Evolutionary conservation across 30 jellyfish, hydroid and myxozoan genomes (phyloP).

Genomic region (Turritopsis dohrnii): DNA sequence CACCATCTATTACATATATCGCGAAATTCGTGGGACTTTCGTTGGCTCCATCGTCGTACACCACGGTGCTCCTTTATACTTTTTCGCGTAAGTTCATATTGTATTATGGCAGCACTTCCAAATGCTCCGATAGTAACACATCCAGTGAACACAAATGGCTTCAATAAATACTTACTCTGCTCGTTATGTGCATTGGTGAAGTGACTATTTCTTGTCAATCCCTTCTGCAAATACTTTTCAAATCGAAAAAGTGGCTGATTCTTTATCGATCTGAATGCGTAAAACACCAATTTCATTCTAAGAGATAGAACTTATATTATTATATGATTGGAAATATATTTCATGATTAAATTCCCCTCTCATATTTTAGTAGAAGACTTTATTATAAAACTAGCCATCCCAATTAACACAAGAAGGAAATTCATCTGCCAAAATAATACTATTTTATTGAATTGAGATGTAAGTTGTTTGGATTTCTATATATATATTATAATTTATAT

Average conservation of each 20-base stretch:
- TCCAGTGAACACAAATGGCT: conserved; percentile 28
- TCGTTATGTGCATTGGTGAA: neutral
- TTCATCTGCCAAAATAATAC: too few species aligned
- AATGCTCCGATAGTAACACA: conserved; percentile 59
- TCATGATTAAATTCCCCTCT: neutral
- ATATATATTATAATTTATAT: too few species aligned
- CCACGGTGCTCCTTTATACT: neutral
- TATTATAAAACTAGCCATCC: too few species aligned
- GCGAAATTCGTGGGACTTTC: conserved; percentile 18
- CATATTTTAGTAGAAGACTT: too few species aligned
- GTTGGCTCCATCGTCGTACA: neutral
- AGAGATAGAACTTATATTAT: neutral
- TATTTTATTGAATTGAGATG: too few species aligned
- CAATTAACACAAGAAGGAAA: too few species aligned
- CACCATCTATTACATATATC: conserved; percentile 77
- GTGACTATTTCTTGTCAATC: neutral
- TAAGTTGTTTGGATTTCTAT: too few species aligned
- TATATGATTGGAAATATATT: neutral
- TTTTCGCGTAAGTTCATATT: conserved; percentile 54
- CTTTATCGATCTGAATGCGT: neutral
- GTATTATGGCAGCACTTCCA: conserved; percentile 72
- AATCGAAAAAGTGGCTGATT: neutral
- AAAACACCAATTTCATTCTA: neutral
- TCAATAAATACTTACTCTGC: neutral
- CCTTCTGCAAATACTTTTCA: neutral